Conservation (phyloP, 2,797 vertebrate species). For the Parotocinclus haroldoi region DNA sequence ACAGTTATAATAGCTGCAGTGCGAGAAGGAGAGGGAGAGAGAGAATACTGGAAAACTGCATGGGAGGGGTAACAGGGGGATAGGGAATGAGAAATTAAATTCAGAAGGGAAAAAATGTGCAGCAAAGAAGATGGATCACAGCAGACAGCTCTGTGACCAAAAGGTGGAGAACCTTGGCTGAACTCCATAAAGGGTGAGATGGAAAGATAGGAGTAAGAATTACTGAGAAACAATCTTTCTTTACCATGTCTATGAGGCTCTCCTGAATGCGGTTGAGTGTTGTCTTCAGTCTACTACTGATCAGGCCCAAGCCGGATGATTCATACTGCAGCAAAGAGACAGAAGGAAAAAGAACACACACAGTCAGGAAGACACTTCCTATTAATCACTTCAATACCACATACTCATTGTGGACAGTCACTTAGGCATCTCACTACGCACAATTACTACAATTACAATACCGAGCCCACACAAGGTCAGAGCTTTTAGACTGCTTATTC, state of each 20-base stretch:
- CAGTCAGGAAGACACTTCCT: constrained; percentile 16
- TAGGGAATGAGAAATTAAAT: neutral
- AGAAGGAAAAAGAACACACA: constrained; percentile 22
- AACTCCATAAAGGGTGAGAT: constrained; percentile 12
- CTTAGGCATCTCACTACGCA: neutral
- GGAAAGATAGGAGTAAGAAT: constrained; percentile 43
- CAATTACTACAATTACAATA: constrained; percentile 4
- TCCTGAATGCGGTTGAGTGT: constrained; percentile 97
- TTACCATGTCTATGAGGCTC: constrained; percentile 93
- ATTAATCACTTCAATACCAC: neutral
- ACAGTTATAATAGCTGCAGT: constrained; percentile 19
- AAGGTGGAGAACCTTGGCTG: neutral
- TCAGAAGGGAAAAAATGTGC: neutral
- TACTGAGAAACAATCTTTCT: constrained; percentile 47
- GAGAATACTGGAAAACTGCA: neutral
- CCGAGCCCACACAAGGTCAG: no score
- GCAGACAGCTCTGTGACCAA: constrained; percentile 36
- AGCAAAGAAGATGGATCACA: constrained; percentile 16
- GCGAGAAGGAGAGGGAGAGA: neutral
- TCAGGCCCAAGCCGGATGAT: constrained; percentile 90
- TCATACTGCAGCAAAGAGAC: constrained; percentile 81
- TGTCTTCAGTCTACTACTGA: constrained; percentile 93
- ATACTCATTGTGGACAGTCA: constrained; percentile 10
- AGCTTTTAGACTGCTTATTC: no score
- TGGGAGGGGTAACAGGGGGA: neutral